Evolutionary conservation across 2,797 vertebrate species (phyloP), one percentile per base, ranked within the genome.

Genomic region (Jordanella pulchra): DNA sequence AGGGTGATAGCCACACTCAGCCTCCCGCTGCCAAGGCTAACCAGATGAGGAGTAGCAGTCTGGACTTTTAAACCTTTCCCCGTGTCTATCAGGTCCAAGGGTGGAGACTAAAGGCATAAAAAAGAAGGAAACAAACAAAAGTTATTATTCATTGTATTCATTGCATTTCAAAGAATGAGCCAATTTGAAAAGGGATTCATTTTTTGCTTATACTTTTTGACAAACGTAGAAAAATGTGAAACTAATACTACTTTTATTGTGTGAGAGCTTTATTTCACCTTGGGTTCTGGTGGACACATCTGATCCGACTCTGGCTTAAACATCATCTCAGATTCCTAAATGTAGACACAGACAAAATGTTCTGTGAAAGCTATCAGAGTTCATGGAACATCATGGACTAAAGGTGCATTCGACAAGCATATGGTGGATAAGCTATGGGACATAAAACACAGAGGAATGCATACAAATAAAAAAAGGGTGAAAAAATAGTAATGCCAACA

Each of bases 21-120:
- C 45, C 95, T 92, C 18, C 95, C 95, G 3, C 95, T 95, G 50
- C 95, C 95, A 69, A 96, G 89, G 79, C 95, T 95, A 71, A 96
- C 95, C 60, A 96, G 89, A 79, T 96, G 95, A 66, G 95, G 95
- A 0, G 78, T 72, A 9, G 90, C 87, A 1, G 94, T 94, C 77
- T 95, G 95, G 71, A 96, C 91, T 85, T 95, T 95, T 78, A 95
- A 74, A 12, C 91, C 92, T 70, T 95, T 95, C 65, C 94, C 94
- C 0, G 94, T 95, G 88, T 95, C 94, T 25, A 94, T 93, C 86
- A 95, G 77, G 73, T 95, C 94, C 87, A 95, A 71, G 5, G 93
- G 82, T 0, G 93, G 86, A 47, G 91, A 91, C 95, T 95, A 72
- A 15, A 81, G 77, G 55, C 45, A 72, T 53, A 64, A 69, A 84